A percentile compares a stretch with the other conserved stretches of the same genome.
These are phyloP conservation scores for Halichoerus grypus DNA, from an alignment of 2,113 vertebrate species.

Conservation along the genomic window DNA sequence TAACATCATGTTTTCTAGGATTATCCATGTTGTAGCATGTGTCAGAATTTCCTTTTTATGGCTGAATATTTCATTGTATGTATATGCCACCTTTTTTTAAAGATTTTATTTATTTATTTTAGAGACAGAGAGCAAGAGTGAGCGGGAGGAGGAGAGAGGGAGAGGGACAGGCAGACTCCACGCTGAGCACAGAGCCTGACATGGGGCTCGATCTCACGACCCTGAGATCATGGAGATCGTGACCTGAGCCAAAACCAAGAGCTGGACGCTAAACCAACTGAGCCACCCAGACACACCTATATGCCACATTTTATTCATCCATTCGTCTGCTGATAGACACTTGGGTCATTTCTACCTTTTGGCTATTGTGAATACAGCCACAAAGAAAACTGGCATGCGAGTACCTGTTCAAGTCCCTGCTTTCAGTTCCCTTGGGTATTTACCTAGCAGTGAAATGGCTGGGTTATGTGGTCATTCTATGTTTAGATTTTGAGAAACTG, in stretches of 20 bases:
- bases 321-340: background rate
- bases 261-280: background rate
- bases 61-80: background rate
- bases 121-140: background rate
- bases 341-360: background rate
- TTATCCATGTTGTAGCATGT: background rate
- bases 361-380: background rate
- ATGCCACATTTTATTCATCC: background rate
- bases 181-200: background rate
- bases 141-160: background rate
- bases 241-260: background rate
- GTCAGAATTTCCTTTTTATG: background rate
- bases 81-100: background rate
- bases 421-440: background rate
- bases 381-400: background rate
- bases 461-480: background rate
- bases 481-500: background rate
- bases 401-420: background rate
- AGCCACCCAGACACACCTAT: background rate
- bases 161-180: background rate
- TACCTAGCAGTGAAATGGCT: background rate
- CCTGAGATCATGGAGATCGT: background rate
- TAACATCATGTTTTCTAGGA: background rate
- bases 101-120: background rate
- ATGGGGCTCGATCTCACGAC: background rate